A percentile compares a stretch with the other conserved stretches of the same genome.
Conservation (phyloP, 2,797 vertebrate genomes). For the Xyrichtys novacula region DNA sequence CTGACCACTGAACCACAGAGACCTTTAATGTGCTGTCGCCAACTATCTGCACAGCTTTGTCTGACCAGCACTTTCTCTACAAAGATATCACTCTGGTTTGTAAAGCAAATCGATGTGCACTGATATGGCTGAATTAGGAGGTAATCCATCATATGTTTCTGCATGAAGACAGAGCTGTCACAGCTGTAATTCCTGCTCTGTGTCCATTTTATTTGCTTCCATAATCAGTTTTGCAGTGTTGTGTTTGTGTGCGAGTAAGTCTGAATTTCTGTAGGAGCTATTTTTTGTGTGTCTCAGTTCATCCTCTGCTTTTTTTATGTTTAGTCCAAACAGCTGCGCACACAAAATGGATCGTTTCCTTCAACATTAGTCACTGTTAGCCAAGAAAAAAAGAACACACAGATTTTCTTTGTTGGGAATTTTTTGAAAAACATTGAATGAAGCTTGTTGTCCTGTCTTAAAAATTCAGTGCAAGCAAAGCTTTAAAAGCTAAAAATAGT, state of each 20-base stretch:
- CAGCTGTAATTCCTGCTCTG: slow-evolving; percentile 23
- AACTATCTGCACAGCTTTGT: slow-evolving; percentile 61
- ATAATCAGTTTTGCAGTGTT: slow-evolving; percentile 31
- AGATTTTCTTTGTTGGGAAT: neutral
- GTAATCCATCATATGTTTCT: slow-evolving; percentile 67
- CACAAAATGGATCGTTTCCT: neutral
- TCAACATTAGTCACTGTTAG: neutral
- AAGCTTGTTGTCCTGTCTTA: neutral
- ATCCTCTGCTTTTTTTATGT: neutral
- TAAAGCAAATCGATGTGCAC: slow-evolving; percentile 66
- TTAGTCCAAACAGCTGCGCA: slow-evolving; percentile 4
- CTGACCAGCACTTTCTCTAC: slow-evolving; percentile 60
- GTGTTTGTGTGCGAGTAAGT: slow-evolving; percentile 5
- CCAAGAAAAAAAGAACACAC: too few relatives aligned
- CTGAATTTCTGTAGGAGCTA: neutral
- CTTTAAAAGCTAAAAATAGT: too few relatives aligned
- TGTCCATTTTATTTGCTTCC: slow-evolving; percentile 31
- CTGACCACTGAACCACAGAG: slow-evolving; percentile 68
- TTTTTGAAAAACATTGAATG: neutral
- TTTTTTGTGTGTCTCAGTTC: neutral
- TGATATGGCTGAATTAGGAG: slow-evolving; percentile 62
- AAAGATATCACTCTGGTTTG: slow-evolving; percentile 56
- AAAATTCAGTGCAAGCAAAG: neutral
- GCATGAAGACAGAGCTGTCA: slow-evolving; percentile 24
- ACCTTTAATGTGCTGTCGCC: slow-evolving; percentile 68